A percentile compares a stretch with the other conserved stretches of the same genome.
Evolutionary conservation across 2,797 vertebrate species (phyloP).

Genomic region (Scolopax bukidnonensis): DNA sequence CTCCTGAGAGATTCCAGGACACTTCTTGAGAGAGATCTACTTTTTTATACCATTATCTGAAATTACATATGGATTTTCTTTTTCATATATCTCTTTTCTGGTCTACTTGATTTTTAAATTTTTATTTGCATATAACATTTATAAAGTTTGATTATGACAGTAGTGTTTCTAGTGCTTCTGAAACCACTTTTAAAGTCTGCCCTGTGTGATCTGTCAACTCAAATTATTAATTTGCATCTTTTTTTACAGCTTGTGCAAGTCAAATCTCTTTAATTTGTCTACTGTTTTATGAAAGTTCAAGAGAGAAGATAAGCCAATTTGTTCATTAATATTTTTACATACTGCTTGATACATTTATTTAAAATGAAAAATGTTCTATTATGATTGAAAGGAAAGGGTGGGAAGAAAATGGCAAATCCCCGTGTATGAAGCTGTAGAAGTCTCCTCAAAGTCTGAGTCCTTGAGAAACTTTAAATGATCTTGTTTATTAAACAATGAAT

Average conservation of each 20-base stretch:
- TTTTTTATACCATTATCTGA: not conserved
- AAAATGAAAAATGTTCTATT: not conserved
- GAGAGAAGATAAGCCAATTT: not conserved
- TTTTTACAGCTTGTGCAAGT: not conserved
- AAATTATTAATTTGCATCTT: not conserved
- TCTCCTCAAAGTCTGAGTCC: not conserved
- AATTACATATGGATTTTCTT: not conserved
- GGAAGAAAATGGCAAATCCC: not conserved
- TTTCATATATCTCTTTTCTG: not conserved
- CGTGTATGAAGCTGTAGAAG: not conserved
- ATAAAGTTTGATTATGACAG: not conserved
- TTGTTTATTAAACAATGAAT: not conserved
- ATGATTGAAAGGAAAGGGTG: not conserved
- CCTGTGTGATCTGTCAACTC: not conserved
- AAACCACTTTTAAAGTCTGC: not conserved
- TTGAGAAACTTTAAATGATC: not conserved
- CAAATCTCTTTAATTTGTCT: not conserved
- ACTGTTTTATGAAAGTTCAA: not conserved
- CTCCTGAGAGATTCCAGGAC: not conserved
- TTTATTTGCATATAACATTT: not conserved
- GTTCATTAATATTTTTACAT: not conserved
- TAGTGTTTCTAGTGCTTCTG: not conserved
- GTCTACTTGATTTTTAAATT: not conserved
- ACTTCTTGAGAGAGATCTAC: not conserved
- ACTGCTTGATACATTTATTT: not conserved